Evolutionary conservation across 2,113 vertebrate species (phyloP), one percentile per base, ranked within the genome.

Genomic region (Alethe castanea): DNA sequence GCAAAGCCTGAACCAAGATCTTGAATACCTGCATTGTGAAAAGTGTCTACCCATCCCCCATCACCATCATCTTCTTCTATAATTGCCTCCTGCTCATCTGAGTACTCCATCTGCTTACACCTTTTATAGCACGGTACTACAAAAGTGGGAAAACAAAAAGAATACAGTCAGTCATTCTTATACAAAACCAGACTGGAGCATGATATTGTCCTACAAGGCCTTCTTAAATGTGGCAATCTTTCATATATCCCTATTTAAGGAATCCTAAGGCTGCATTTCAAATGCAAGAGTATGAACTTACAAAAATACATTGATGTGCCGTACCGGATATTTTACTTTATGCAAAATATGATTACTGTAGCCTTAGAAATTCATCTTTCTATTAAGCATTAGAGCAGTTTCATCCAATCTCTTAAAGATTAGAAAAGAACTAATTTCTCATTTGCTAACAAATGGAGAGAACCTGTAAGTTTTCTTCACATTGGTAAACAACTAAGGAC

Each of bases 51-150:
- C 99, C 99, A 99, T 92, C 99, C 99, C 22, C 99, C 99, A 81
- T 99, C 99, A 59, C 99, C 99, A 95, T 99, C 99, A 86, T 99
- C 99, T 96, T 99, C 99, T 98, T 99, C 99, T 97, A 99, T 99
- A 95, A 99, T 99, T 83, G 99, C 99, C 92, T 99, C 99, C 96
- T 99, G 98, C 97, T 99, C 99, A 65, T 99, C 99, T 3, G 99
- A 99, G 93, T 99, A 99, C 73, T 99, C 99, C 99, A 99, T 99
- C 96, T 99, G 99, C 98, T 99, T 99, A 97, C 99, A 99, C 19
- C 99, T 98, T 95, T 99, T 99, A 92, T 99, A 99, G 94, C 99
- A 99, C 0, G 99, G 99, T 67, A 99, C 99, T 99, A 79, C 56
- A 91, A 95, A 87, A 62, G 95, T 29, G 4, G 38, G 8, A 67